A percentile compares a stretch with the other conserved stretches of the same genome.
These are phyloP conservation scores for Pelochelys cantorii DNA, from an alignment of 2,797 vertebrate genomes.

Conservation along the genomic window DNA sequence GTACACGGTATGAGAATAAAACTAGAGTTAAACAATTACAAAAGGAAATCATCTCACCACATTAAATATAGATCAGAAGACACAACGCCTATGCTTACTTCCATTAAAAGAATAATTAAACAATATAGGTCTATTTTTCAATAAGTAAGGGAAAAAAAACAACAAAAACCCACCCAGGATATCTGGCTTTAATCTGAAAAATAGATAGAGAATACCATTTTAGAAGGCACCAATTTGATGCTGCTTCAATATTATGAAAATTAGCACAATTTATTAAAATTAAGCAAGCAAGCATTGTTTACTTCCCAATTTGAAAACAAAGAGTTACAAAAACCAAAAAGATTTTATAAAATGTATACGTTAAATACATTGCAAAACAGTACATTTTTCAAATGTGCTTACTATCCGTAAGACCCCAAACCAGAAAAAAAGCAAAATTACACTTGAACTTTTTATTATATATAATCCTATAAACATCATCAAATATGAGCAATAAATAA, in stretches of 20 bases:
- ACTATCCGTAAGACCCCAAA: too few species aligned
- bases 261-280: not conserved
- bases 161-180: not conserved
- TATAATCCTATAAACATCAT: too few species aligned
- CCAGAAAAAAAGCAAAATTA: too few species aligned
- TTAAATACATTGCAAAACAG: too few species aligned
- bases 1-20: not conserved
- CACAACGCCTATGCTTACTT: not conserved
- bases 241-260: too few species aligned
- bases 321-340: too few species aligned
- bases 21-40: not conserved
- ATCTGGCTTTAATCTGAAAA: not conserved
- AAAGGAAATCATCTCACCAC: not conserved
- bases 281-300: too few species aligned
- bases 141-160: not conserved
- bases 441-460: too few species aligned
- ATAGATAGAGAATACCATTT: not conserved
- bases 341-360: too few species aligned
- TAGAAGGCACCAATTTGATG: not conserved
- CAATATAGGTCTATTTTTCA: not conserved
- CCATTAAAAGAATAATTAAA: not conserved
- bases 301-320: too few species aligned
- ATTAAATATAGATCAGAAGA: not conserved
- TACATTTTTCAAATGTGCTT: too few species aligned
- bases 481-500: too few species aligned